These are phyloP conservation scores for Stegastes partitus DNA, from an alignment of 2,113 vertebrate species.

Conservation along the genomic window DNA sequence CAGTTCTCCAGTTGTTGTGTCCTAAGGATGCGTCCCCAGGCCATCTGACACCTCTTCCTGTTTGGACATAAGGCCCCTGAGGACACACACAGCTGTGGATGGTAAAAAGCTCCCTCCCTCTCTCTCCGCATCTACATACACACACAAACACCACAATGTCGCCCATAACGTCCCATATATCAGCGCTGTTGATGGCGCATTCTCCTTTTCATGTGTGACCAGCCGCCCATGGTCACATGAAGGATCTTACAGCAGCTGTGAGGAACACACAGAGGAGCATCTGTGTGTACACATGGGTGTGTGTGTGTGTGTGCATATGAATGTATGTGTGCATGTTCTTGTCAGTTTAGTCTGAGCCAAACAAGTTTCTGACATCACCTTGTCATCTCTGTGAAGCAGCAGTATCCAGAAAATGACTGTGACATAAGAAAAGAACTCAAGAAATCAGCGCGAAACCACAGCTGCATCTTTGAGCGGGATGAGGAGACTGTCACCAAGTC, in stretches of 20 bases:
- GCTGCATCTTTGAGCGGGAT: slow-evolving; percentile 40
- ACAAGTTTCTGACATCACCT: slow-evolving; percentile 63
- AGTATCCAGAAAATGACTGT: slow-evolving; percentile 47
- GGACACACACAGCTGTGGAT: slow-evolving; percentile 72
- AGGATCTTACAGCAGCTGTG: slow-evolving; percentile 69
- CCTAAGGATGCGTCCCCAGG: slow-evolving; percentile 57
- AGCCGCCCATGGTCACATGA: slow-evolving; percentile 67
- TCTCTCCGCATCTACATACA: slow-evolving; percentile 15
- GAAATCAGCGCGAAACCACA: slow-evolving; percentile 43
- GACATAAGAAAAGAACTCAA: slow-evolving; percentile 37
- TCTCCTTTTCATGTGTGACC: slow-evolving; percentile 70
- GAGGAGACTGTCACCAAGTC: slow-evolving; percentile 39
- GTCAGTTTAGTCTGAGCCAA: slow-evolving; percentile 46
- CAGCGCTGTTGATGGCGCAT: slow-evolving; percentile 63
- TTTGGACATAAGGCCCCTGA: slow-evolving; percentile 73
- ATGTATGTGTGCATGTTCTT: slow-evolving; percentile 29
- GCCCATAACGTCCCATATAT: slow-evolving; percentile 59
- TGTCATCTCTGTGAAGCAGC: slow-evolving; percentile 52
- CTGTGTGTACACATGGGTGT: slow-evolving; percentile 46
- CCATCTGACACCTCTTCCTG: slow-evolving; percentile 80
- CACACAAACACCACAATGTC: slow-evolving; percentile 5
- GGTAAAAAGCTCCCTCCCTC: slow-evolving; percentile 56
- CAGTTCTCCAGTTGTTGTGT: slow-evolving; percentile 67
- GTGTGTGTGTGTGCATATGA: slow-evolving; percentile 5
- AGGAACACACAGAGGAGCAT: slow-evolving; percentile 68